Base-by-base conservation (phyloP, 2,797 vertebrate genomes). In the Myiotriccus ornatus region DNA sequence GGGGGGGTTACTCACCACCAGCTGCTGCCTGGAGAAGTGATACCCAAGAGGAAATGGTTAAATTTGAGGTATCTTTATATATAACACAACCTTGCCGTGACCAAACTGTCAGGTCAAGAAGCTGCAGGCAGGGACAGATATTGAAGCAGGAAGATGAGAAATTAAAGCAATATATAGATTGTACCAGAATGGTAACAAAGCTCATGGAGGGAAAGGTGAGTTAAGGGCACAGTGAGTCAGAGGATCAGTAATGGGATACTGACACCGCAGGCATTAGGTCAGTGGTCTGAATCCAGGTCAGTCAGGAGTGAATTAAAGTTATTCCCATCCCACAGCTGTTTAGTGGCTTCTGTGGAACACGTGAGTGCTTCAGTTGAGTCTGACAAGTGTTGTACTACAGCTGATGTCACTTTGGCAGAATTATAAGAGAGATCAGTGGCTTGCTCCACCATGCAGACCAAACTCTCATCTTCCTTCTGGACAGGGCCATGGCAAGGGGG, bases 1-100 rank as follows among this genome's bases (percentile, higher is more conserved):
- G 0, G 98, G 99, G 1, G 99, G 99, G 83, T 94, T 98, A 96
- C 96, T 98, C 44, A 99, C 99, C 94, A 98, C 98, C 95, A 99
- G 97, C 71, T 99, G 98, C 96, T 99, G 99, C 95, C 99, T 99
- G 96, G 30, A 1, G 20, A 64, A 88, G 39, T 6, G 27, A 96
- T 39, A 93, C 23, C 68, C 83, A 63, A 77, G 27, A 94, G 53
- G 43, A 92, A 88, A 63, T 12, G 47, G 73, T 94, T 90, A 83
- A 6, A 25, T 87, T 57, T 44, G 21, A 47, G 18, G 1, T 2
- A 30, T 30, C 43, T 65, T 52, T 49, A 30, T n/a, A 37, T 2
- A 64, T 16, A 74, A 59, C 16, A 17, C 82, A 63, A 30, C 23
- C 32, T 32, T 44, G n/a, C 59, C 76, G 41, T 10, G 32, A 82